Evolutionary conservation across 2,797 vertebrate genomes (phyloP).

Genomic region (Sebastes minor): DNA sequence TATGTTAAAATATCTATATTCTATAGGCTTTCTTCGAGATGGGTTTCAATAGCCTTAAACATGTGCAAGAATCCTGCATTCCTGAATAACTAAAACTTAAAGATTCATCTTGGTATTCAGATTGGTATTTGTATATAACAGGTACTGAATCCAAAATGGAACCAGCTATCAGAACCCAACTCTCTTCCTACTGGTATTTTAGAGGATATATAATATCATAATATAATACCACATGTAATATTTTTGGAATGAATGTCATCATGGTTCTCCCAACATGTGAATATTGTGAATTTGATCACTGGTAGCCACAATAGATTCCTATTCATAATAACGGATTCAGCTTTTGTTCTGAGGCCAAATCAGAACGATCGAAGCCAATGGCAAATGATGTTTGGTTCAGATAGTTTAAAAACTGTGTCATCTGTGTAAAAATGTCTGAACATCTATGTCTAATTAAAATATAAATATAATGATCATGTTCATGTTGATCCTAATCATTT

Average conservation of each 20-base stretch:
- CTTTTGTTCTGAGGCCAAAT: constrained; percentile 13
- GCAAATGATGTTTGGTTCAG: constrained; percentile 7
- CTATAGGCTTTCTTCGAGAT: too few species aligned
- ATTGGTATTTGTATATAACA: background rate
- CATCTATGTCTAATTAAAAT: constrained; percentile 33
- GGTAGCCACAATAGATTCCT: background rate
- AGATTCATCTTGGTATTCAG: background rate
- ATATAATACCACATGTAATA: background rate
- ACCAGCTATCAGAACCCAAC: background rate
- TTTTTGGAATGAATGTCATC: background rate
- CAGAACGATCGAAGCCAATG: constrained; percentile 11
- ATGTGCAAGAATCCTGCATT: background rate
- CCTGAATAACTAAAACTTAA: background rate
- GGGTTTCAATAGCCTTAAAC: background rate
- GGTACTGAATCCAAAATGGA: background rate
- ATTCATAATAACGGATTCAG: background rate
- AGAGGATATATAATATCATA: background rate
- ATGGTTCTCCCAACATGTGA: background rate
- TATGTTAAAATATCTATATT: background rate
- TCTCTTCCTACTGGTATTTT: background rate
- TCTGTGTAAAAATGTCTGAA: constrained; percentile 33
- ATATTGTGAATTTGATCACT: constrained; percentile 30
- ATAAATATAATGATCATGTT: constrained; percentile 28
- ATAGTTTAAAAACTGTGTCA: background rate
- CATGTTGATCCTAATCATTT: background rate